Conservation (phyloP, 2,113 vertebrate species). For the Sphaerodactylus townsendi region DNA sequence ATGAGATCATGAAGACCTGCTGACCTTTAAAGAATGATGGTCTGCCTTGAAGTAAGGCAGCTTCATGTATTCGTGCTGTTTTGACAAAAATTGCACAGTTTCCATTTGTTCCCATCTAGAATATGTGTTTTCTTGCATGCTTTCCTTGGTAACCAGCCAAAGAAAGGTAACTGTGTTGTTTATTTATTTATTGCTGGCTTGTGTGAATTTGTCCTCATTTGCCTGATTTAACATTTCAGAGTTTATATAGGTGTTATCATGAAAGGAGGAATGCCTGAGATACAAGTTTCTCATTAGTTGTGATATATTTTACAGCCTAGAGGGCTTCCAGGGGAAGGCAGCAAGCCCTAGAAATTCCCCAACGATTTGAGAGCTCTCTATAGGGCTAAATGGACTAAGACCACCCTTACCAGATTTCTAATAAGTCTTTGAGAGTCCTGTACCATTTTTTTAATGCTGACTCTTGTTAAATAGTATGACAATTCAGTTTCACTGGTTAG, state of each 20-base stretch:
- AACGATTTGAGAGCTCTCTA: too few species aligned
- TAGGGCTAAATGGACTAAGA: too few species aligned
- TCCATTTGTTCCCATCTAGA: background rate
- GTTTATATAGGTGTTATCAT: background rate
- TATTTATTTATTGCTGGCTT: background rate
- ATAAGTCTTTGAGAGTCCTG: background rate
- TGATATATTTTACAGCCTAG: too few species aligned
- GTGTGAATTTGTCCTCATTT: background rate
- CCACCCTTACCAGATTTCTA: background rate
- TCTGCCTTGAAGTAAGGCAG: too few species aligned
- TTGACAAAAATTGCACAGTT: background rate
- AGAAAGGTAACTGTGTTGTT: background rate
- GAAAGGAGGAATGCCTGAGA: background rate
- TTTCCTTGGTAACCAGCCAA: background rate
- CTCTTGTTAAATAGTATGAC: conserved; percentile 10
- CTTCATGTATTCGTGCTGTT: background rate
- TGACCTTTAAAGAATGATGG: too few species aligned
- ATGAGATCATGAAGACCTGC: too few species aligned
- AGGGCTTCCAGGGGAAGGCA: too few species aligned
- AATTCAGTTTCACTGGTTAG: background rate
- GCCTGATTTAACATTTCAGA: background rate
- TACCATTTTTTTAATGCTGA: background rate
- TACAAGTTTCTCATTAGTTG: too few species aligned
- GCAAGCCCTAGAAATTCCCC: too few species aligned
- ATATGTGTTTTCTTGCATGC: background rate